A percentile compares a stretch with the other conserved stretches of the same genome.
These are phyloP conservation scores for Oreotrochilus melanogaster DNA, from an alignment of 2,113 vertebrate species.

Conservation along the genomic window DNA sequence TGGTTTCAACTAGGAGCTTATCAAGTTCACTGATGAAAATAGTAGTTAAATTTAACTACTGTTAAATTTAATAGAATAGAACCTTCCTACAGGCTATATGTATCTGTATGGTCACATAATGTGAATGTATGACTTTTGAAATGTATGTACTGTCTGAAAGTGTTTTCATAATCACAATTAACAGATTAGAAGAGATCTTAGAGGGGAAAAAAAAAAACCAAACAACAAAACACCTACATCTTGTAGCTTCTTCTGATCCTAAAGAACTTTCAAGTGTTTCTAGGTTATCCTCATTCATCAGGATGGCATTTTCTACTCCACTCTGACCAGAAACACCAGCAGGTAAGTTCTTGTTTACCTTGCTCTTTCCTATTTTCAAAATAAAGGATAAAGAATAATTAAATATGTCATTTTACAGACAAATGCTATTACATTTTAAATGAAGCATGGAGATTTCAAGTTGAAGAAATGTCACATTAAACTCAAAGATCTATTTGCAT, in stretches of 20 bases:
- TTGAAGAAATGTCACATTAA: neutral
- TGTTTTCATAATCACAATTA: neutral
- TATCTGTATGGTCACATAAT: neutral
- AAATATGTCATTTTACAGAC: neutral
- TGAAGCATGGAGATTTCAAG: neutral
- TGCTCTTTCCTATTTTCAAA: slow-evolving; percentile 86
- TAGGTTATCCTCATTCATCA: slow-evolving; percentile 74
- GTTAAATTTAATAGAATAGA: neutral
- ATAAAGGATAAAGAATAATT: neutral
- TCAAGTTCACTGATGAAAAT: neutral
- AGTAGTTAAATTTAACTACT: too few relatives aligned
- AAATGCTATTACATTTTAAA: neutral
- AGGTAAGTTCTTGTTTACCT: slow-evolving; percentile 78
- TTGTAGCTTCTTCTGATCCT: slow-evolving; percentile 80
- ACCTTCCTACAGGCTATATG: neutral
- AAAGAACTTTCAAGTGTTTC: slow-evolving; percentile 76
- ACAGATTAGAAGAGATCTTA: neutral
- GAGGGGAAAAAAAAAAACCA: neutral
- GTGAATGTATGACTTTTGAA: neutral
- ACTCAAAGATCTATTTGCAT: neutral
- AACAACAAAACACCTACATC: slow-evolving; percentile 31
- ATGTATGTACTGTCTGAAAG: neutral
- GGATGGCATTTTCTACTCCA: slow-evolving; percentile 72
- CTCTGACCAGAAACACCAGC: slow-evolving; percentile 74
- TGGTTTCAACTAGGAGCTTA: neutral